Evolutionary conservation across 1,140 invertebrate species (phyloP), one percentile per base, ranked within the genome.

Genomic region (Aphaenogaster floridana): DNA sequence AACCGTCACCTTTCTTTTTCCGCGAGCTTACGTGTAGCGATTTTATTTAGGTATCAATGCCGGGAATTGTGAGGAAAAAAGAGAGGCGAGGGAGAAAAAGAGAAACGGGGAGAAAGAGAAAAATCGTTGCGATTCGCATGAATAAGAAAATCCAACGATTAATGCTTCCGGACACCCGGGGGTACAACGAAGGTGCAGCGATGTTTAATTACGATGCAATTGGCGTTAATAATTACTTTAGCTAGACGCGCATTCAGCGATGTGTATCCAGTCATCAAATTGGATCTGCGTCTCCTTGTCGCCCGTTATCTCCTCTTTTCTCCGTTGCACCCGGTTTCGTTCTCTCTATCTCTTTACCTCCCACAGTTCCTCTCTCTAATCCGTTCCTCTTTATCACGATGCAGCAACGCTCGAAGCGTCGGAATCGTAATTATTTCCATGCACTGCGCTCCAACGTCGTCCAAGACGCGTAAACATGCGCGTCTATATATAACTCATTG

Each of bases 221-320:
- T 92, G 91, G 90, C 92, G 92, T 92, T 93, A 94, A 94, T 94
- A 93, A 94, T 93, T 93, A 93, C 90, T 94, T 93, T 93, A 92
- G 88, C 90, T 88, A 88, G 92, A 87, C 90, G 88, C 77, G 90
- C 76, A 92, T 91, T 92, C 91, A 91, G 83, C 92, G 92, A 93
- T 93, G 93, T 93, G 93, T 93, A 93, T 93, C 91, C 91, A 92
- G 90, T 94, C 93, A 94, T 94, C 93, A 93, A 94, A 93, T 93
- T 94, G 93, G 92, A 93, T 93, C 80, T 89, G 88, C 71, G 59
- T 77, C 21, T 89, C 78, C 85, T 86, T 88, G 77, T 71, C 59
- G 61, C 61, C 69, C 83, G 76, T 74, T 79, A 72, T 86, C 68
- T 88, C 48, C 69, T 72, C 78, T 87, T 85, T 84, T 85, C 71